Conservation (phyloP, 2,113 vertebrate genomes). For the Chinchilla lanigera region DNA sequence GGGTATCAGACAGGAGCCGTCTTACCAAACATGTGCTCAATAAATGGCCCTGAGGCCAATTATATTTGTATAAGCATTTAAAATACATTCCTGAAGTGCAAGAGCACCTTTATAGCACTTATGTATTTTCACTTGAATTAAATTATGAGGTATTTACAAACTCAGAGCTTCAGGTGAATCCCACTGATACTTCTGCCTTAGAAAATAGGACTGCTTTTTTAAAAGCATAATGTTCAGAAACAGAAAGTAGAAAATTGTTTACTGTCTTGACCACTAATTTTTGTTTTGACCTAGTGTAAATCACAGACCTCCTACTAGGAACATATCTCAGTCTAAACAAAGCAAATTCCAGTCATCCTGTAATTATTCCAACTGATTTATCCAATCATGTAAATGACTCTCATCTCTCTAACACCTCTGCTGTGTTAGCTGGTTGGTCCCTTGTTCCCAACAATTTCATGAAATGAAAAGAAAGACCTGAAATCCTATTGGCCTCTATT, state of each 20-base stretch:
- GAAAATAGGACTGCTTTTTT: neutral
- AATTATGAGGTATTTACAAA: neutral
- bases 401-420: conserved; percentile 32
- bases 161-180: neutral
- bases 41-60: neutral
- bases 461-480: conserved; percentile 45
- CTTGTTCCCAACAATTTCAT: neutral
- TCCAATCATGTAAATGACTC: conserved; percentile 13
- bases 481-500: conserved; percentile 28
- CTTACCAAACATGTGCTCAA: neutral
- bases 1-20: neutral
- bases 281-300: neutral
- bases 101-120: neutral
- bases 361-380: conserved; percentile 46
- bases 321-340: conserved; percentile 1
- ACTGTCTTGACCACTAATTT: neutral
- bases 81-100: neutral
- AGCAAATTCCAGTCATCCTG: conserved; percentile 10
- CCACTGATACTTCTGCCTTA: neutral
- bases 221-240: conserved; percentile 33
- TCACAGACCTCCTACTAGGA: neutral
- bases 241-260: neutral
- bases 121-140: neutral
- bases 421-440: neutral
- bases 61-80: neutral